Evolutionary conservation across 1,140 invertebrate genomes (phyloP), one percentile per base, ranked within the genome.

Genomic region (Heliconius hewitsoni): DNA sequence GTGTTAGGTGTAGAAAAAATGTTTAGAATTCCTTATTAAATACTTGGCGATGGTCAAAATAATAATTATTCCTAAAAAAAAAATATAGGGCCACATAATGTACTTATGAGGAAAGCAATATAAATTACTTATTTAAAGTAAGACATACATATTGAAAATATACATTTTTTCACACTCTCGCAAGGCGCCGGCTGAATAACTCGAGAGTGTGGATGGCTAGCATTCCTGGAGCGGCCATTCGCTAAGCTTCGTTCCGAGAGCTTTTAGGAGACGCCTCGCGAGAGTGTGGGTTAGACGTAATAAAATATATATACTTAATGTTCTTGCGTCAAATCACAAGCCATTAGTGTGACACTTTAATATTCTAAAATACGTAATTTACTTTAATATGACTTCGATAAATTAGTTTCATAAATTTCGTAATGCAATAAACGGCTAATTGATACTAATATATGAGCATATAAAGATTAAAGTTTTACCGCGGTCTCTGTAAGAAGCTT

Each of bases 381-480:
- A 76, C 19, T 66, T 66, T 66, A 66, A 23, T 76, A 76, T 66
- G 74, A n/a, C 37, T 34, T 27, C 19, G 19, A 70, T 76, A n/a
- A 76, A 66, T 57, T 57, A 57, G 37, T 16, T 76, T 71, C n/a
- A 5, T 76, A 70, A 37, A 5, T 76, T 76, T 34, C 57, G 42
- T 27, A 76, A 76, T 39, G 19, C 55, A 66, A 42, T 57, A 57
- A 57, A 57, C n/a, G 9, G 55, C 55, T 57, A 57, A 57, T 57
- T 57, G 55, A 57, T 57, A 57, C n/a, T 55, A 55, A 23, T 57
- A 57, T 23, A 57, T 57, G 55, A 23, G n/a, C 11, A 23, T 23
- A 57, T 57, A 19, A 57, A 57, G 8, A 57, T 57, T 57, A 57
- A 11, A 8, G 19, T 57, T 57, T 57, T 23, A 57, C n/a, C 55